Evolutionary conservation across 2,888 invertebrate genomes (phyloP).

Genomic region (Drosophila picticornis): DNA sequence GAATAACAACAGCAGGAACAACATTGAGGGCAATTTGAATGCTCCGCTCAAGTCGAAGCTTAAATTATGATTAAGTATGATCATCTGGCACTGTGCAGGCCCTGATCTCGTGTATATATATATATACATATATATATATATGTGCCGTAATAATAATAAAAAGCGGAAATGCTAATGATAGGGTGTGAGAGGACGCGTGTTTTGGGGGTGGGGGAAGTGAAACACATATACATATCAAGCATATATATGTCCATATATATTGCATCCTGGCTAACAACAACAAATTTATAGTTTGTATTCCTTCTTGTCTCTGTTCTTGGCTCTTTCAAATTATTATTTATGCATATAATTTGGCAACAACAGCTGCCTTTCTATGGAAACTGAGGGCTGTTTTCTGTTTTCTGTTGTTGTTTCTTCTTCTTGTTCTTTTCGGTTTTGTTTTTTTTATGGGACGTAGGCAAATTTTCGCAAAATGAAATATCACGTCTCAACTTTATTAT

Average conservation of each 20-base stretch:
- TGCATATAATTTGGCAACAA: constrained; percentile 81
- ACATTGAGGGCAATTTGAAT: constrained; percentile 67
- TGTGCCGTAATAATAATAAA: constrained; percentile 83
- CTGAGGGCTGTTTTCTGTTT: constrained; percentile 7
- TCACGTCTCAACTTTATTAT: constrained; percentile 83
- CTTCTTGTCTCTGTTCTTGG: constrained; percentile 31
- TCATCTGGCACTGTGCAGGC: constrained; percentile 63
- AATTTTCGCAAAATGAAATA: constrained; percentile 81
- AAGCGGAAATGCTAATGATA: constrained; percentile 86
- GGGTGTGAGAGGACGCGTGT: constrained; percentile 62
- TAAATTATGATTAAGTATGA: constrained; percentile 84
- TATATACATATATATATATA: background rate
- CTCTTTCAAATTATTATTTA: constrained; percentile 80
- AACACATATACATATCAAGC: constrained; percentile 2
- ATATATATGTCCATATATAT: constrained; percentile 39
- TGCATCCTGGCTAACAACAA: constrained; percentile 51
- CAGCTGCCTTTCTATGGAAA: constrained; percentile 80
- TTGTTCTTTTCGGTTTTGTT: background rate
- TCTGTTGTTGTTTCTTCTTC: background rate
- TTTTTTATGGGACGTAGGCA: constrained; percentile 77
- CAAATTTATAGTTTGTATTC: constrained; percentile 70
- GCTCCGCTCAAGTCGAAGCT: constrained; percentile 55
- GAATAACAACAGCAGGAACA: constrained; percentile 6
- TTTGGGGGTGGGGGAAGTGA: constrained; percentile 9
- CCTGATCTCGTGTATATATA: constrained; percentile 10